These are phyloP conservation scores for Himalopsyche tibetana DNA, from an alignment of 2,888 invertebrate genomes.

Conservation along the genomic window DNA sequence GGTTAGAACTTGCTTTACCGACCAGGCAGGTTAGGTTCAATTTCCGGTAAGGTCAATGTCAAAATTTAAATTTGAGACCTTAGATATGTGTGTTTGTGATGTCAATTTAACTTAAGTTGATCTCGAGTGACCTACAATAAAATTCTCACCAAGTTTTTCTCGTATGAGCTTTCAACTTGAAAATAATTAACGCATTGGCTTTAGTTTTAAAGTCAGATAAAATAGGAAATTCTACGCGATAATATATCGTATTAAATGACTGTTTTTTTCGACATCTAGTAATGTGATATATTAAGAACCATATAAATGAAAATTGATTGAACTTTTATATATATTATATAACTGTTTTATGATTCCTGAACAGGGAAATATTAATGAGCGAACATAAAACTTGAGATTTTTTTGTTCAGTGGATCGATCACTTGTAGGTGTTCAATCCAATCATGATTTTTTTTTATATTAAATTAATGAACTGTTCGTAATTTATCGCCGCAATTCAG, in stretches of 20 bases:
- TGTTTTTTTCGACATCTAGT: neutral
- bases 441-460: neutral
- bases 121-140: too few species aligned
- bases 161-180: too few species aligned
- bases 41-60: too few species aligned
- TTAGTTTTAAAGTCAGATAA: too few species aligned
- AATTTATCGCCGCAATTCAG: neutral
- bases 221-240: too few species aligned
- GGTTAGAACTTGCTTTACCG: too few species aligned
- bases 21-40: too few species aligned
- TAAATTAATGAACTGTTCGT: slow-evolving; percentile 18
- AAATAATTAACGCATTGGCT: too few species aligned
- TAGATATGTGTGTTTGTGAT: too few species aligned
- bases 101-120: too few species aligned
- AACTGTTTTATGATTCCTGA: neutral
- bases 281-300: neutral
- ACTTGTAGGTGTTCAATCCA: slow-evolving; percentile 37
- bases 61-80: too few species aligned
- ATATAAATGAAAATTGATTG: neutral
- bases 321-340: neutral
- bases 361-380: neutral
- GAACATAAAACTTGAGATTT: neutral
- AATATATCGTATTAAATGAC: neutral
- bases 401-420: neutral
- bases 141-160: too few species aligned